Evolutionary conservation across 1,140 invertebrate genomes (phyloP), one percentile per base, ranked within the genome.

Genomic region (Anoplolepis gracilipes): DNA sequence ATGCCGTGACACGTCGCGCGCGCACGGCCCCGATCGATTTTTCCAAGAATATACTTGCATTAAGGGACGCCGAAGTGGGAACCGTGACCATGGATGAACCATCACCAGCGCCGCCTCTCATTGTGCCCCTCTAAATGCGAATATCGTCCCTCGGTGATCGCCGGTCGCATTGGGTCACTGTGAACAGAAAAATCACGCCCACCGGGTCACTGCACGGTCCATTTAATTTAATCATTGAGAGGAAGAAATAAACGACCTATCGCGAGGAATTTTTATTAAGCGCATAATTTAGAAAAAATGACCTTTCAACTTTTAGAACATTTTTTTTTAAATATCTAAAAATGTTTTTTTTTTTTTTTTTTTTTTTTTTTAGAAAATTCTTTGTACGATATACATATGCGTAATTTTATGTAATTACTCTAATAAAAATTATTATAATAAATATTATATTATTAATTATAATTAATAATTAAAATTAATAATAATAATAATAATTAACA

Each of bases 81-180:
- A 95, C 94, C 93, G 94, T 95, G 91, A 95, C 93, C 92, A 94
- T 92, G 87, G 88, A 85, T 87, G 92, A 88, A 84, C 78, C 90
- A 76, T 90, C 86, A 92, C 90, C 93, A 91, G 92, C 94, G 93
- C 95, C 95, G 94, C 95, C 95, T 92, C 95, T 92, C 92, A 93
- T 93, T 82, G 75, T 90, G 85, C 62, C 65, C 79, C 61, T 82
- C 73, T 86, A 85, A 67, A 72, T 73, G 28, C 7, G 57, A 46
- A 59, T 61, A 59, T 61, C 82, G 76, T 33, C 39, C 33, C 39
- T 57, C 73, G 55, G 22, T 57, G 25, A 33, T 53, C 46, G 84
- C 90, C 46, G 46, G 46, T 49, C 85, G 85, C 86, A 89, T 90
- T 77, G 73, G 62, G 64, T 78, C 70, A 72, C 92, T 93, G 90